Evolutionary conservation across 2,797 vertebrate species (phyloP), one percentile per base, ranked within the genome.

Genomic region (Tenualosa ilisha): DNA sequence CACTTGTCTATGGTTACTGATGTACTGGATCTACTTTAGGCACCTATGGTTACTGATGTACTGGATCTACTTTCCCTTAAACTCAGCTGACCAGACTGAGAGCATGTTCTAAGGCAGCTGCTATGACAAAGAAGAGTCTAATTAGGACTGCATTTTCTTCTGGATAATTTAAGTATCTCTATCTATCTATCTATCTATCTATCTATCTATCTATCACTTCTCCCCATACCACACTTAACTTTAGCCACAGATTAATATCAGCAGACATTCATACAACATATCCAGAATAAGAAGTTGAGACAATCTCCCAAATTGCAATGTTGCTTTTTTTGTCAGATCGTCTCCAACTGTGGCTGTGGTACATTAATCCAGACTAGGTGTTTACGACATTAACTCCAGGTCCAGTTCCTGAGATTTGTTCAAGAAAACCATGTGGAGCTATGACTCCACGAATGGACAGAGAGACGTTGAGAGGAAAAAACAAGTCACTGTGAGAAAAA

Each of bases 401-500:
- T 0, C 72, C 3, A 43, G 20, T n/a, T 11, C 17, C 20, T 9
- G 2, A 3, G 26, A 24, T 68, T 68, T 12, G 26, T 63, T 37
- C 26, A 88, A 88, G 88, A 92, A 91, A 89, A 89, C 91, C 87
- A 89, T 85, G 93, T 94, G 88, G 88, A 82, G 90, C 93, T 94
- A 49, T 92, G 93, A 92, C 88, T 89, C 84, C 85, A 86, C 88
- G 92, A 89, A 79, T 15, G 5, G 40, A 20, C 72, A 79, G 72
- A 46, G 40, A 79, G 40, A 79, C 72, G 46, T 22, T 22, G 82
- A 79, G 83, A 65, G 86, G 79, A 24, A 24, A 59, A 79, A 24
- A 54, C 26, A 53, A 22, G 79, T 63, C 22, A 37, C 13, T 43
- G 31, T 24, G 56, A 82, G 26, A 37, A 85, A 65, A 56, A 51